These are phyloP conservation scores for Agrenia bidenticulata DNA, from an alignment of 2,888 invertebrate genomes.

Conservation along the genomic window DNA sequence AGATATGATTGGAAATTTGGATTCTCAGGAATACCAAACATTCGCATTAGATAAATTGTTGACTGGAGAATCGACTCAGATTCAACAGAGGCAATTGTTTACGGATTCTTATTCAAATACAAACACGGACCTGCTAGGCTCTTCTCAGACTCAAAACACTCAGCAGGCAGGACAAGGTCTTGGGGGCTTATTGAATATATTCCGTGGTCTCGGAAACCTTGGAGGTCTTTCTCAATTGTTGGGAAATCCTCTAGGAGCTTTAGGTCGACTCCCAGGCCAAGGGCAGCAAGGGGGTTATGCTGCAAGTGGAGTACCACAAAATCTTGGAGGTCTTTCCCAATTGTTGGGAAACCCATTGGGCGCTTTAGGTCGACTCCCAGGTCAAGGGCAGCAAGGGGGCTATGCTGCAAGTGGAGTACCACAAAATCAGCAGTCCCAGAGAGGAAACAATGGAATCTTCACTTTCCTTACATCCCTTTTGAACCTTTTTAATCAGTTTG, in stretches of 20 bases:
- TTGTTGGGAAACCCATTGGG: background rate
- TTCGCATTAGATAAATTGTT: background rate
- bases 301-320: background rate
- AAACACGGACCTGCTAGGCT: background rate
- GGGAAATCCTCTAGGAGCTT: slow-evolving; percentile 1
- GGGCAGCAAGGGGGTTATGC: background rate
- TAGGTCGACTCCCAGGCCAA: background rate
- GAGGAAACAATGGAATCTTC: slow-evolving; percentile 17
- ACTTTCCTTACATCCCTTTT: slow-evolving; percentile 27
- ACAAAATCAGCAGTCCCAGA: slow-evolving; percentile 15
- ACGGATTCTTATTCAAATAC: background rate
- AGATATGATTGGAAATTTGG: slow-evolving; percentile 31
- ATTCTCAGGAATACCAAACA: background rate
- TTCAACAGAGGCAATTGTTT: slow-evolving; percentile 14
- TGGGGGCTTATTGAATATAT: background rate
- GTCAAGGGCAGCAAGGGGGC: slow-evolving; percentile 12
- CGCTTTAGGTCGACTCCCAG: background rate
- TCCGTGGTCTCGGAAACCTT: slow-evolving; percentile 2
- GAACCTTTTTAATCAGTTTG: slow-evolving; percentile 36
- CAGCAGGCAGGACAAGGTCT: background rate
- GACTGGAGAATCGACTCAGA: no score
- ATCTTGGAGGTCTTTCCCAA: background rate
- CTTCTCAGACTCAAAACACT: slow-evolving; percentile 1
- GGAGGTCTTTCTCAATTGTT: background rate
- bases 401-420: slow-evolving; percentile 13